These are phyloP conservation scores for Sclerurus mexicanus DNA, from an alignment of 2,113 vertebrate genomes.

Conservation along the genomic window DNA sequence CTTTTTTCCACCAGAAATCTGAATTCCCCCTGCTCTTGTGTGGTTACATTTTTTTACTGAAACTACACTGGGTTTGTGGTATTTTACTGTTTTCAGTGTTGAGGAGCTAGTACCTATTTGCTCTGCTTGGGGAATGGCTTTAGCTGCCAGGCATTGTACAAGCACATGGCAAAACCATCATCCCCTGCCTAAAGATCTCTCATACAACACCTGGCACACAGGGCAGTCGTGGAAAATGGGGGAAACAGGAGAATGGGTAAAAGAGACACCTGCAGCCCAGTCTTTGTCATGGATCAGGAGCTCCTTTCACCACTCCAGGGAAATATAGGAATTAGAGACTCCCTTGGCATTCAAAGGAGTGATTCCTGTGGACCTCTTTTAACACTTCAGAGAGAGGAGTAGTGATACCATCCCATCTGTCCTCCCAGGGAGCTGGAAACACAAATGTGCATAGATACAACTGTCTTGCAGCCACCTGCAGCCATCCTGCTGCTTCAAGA, in stretches of 20 bases:
- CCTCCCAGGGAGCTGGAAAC: not conserved
- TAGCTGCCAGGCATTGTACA: not conserved
- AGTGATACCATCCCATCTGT: not conserved
- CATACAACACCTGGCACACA: not conserved
- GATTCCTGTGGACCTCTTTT: not conserved
- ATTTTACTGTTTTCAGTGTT: not conserved
- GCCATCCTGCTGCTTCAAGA: not conserved
- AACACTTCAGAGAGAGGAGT: not conserved
- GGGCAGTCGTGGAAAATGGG: fast-evolving
- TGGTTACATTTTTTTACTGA: slow-evolving; percentile 11
- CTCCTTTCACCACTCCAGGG: not conserved
- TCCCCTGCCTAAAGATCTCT: not conserved
- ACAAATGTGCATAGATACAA: not conserved
- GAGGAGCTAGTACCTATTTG: not conserved
- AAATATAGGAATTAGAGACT: not conserved
- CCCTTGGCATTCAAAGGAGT: not conserved
- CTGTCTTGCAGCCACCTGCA: not conserved
- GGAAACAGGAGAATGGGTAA: not conserved
- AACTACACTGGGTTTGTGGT: not conserved
- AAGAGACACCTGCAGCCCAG: not conserved
- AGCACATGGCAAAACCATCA: not conserved
- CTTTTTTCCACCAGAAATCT: slow-evolving; percentile 15
- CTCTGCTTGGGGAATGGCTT: not conserved
- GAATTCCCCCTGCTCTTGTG: not conserved
- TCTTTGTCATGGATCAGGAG: not conserved